Evolutionary conservation across 2,888 invertebrate species (phyloP), one percentile per base, ranked within the genome.

Genomic region (Dione juno): DNA sequence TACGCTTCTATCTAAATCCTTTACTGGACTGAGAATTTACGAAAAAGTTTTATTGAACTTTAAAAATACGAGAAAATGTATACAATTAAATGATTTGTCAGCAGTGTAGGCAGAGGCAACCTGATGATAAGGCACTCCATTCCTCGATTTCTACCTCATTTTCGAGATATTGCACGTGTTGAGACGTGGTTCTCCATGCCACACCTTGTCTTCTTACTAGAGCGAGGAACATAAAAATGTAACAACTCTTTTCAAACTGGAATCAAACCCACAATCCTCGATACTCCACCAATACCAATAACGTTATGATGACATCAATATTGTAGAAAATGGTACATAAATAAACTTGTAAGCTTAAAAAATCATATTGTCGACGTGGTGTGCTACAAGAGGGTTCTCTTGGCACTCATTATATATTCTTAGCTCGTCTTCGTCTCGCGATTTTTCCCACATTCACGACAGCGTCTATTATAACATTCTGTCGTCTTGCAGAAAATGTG

Each of bases 391-490:
- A 3, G n/a, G 28, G 43, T 13, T 28, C n/a, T 45, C 35, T 16
- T 35, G 28, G 1, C 10, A 58, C 45, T 72, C 52, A 66, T 73
- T 73, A 68, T 14, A 67, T 75, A 76, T 75, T 74, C 75, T 43
- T 11, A 7, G 37, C 74, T 68, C 71, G 76, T 54, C 48, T 37
- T 65, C 69, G 76, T 52, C 41, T 41, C 61, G 54, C 66, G 74
- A 76, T 75, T 76, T 76, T 74, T 75, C 74, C 66, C 58, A 70
- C 65, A 73, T 73, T 72, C 68, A 66, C 71, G 59, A 69, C 71
- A 72, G 72, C 71, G 70, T 75, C 73, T 67, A 58, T 66, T 71
- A 74, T 66, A 71, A 70, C 68, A 65, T 74, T 71, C 69, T 75
- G 66, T 75, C 54, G 63, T 63, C 11, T 69, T 63, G 28, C 11